phyloP scores from a whole-genome alignment of 2,888 invertebrate species.

The Andrena chrysosceles region DNA sequence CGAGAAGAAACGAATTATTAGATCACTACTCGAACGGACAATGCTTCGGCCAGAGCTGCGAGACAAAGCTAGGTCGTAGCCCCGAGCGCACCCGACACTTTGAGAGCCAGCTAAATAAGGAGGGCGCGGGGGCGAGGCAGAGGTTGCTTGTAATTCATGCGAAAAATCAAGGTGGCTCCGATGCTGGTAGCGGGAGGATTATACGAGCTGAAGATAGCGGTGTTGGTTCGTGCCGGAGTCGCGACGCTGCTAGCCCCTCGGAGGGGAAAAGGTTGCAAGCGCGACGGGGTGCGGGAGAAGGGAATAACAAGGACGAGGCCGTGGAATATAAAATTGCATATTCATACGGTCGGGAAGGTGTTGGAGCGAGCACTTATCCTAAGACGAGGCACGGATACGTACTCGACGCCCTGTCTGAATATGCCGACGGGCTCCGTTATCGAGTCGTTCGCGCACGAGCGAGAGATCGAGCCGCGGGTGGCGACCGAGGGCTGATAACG shows the following conservation, averaged over 20 bases:
- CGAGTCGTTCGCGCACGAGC: slow-evolving; percentile 47
- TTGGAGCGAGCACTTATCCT: slow-evolving; percentile 26
- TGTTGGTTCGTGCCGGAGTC: slow-evolving; percentile 25
- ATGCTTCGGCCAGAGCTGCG: too few relatives aligned
- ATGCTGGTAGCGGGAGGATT: slow-evolving; percentile 32
- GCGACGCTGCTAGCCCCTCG: slow-evolving; percentile 25
- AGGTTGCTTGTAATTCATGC: slow-evolving; percentile 30
- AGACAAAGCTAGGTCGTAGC: slow-evolving; percentile 17
- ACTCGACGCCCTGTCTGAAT: slow-evolving; percentile 36
- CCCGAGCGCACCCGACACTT: slow-evolving; percentile 4
- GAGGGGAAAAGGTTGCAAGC: slow-evolving; percentile 13
- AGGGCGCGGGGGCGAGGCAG: neutral
- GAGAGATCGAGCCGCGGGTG: slow-evolving; percentile 23
- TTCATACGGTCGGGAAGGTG: slow-evolving; percentile 47
- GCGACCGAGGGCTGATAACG: slow-evolving; percentile 21
- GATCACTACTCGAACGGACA: neutral
- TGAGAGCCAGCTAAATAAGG: slow-evolving; percentile 26
- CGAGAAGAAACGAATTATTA: neutral
- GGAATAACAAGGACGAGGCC: neutral
- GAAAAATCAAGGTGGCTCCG: slow-evolving; percentile 45
- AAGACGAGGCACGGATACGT: slow-evolving; percentile 19
- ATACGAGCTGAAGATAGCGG: slow-evolving; percentile 44
- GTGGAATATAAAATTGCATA: slow-evolving; percentile 62
- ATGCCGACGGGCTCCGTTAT: slow-evolving; percentile 30
- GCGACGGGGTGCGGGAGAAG: neutral